Evolutionary conservation across 2,888 invertebrate species (phyloP), one percentile per base, ranked within the genome.

Genomic region (Odontothrips loti): DNA sequence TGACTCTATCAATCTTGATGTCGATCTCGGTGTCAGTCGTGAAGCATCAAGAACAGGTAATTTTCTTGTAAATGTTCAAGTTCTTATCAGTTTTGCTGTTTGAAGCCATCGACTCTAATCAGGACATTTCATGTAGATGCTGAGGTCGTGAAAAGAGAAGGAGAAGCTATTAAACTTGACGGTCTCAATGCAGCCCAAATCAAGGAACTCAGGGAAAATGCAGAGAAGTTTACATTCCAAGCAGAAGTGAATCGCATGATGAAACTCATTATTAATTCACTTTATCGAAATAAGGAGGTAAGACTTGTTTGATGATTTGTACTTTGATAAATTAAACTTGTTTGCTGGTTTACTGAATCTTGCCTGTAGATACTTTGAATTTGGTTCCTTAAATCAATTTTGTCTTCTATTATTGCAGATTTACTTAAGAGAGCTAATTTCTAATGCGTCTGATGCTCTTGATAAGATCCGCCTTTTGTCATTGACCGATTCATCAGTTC

Each of bases 211-310:
- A 90, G 95, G 82, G 96, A 96, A 79, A 94, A 93, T 86, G 93
- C 98, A 0, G 94, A 96, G 87, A 96, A 95, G 87, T 94, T 92
- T 87, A 91, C 92, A 47, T 99, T 98, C 90, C 96, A 99, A 90
- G 98, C 99, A 0, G 99, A 99, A 89, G 99, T 99, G 78, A 98
- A 98, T 89, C 94, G 99, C 82, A 98, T 99, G 98, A 99, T 99
- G 99, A 99, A 99, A 88, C 92, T 99, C 82, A 99, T 99, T 88
- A 99, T 99, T 87, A 99, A 99, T 89, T 99, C 99, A 12, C 90
- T 99, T 12, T 99, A 99, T 89, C 92, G 97, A 85, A 99, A 99
- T 88, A 99, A 99, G 89, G 99, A 99, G 90, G 95, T 94, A 86
- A 84, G 86, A 84, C 43, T 58, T 47, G 68, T 78, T 79, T 68